Base-by-base conservation (phyloP, 2,888 invertebrate species). In the Chouioia cunea region DNA sequence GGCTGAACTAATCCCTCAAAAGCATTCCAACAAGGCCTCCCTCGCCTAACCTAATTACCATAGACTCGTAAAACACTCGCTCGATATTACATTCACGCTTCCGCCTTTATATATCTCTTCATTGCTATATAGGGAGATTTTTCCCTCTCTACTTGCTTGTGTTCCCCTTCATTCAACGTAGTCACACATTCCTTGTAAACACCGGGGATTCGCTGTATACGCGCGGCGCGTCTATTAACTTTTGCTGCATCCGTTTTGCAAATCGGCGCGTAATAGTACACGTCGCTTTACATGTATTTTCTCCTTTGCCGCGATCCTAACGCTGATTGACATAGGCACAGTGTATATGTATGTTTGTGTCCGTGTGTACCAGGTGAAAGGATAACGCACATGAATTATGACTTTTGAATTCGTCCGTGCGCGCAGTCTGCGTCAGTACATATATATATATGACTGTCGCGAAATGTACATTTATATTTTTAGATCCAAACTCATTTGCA, bases 81-180 rank as follows among this genome's bases (percentile, higher is more conserved):
- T 18, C 58, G 43, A 23, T 18, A 62, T 56, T n/a, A 48, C 60
- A 58, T 8, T 56, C 52, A 58, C 46, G 36, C 69, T 48, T 65
- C 59, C 50, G 65, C 44, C 48, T 70, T 69, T 52, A 58, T 58
- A 58, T 58, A 68, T 60, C 67, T 54, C 67, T 64, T 52, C 58
- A 60, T 58, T 64, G 59, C 60, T 36, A 6, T n/a, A n/a, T n/a
- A n/a, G n/a, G n/a, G 48, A 52, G 63, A 71, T 71, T 62, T 50
- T 62, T 62, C 23, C 20, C 23, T 36, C n/a, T 44, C 12, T 46
- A 47, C 57, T 23, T 57, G 3, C 22, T n/a, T 47, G 16, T 47
- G 52, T 63, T 63, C 62, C 50, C 56, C 43, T 65, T 60, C 60
- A 56, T 56, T 71, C 65, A 53, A 27, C 27, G 27, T 27, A 6